Percentiles rank a stretch among this genome's conserved stretches.
These are phyloP conservation scores for Rhinoptilus africanus DNA, from an alignment of 2,113 vertebrate species.

Conservation along the genomic window DNA sequence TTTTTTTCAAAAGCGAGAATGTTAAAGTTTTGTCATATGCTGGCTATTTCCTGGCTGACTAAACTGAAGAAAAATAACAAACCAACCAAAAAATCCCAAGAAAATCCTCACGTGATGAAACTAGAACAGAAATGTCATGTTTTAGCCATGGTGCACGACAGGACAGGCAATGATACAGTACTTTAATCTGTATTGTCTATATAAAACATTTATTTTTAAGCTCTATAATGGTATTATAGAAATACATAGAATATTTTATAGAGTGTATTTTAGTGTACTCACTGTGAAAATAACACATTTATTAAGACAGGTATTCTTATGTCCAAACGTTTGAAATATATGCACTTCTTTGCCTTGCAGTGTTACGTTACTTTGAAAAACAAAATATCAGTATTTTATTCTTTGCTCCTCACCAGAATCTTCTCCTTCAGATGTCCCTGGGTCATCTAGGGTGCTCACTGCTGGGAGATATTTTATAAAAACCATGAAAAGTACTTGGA, in stretches of 20 bases:
- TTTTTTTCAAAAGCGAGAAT: neutral
- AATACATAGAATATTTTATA: constrained; percentile 78
- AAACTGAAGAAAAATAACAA: neutral
- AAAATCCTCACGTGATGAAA: neutral
- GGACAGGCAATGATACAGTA: constrained; percentile 45
- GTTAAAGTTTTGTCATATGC: neutral
- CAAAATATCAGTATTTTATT: constrained; percentile 35
- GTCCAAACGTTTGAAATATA: constrained; percentile 65
- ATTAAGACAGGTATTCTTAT: constrained; percentile 71
- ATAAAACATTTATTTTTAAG: constrained; percentile 80
- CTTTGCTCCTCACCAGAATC: constrained; percentile 14
- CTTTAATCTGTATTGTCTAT: constrained; percentile 73
- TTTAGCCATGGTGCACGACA: constrained; percentile 5
- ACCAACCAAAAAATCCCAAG: neutral
- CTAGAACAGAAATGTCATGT: neutral
- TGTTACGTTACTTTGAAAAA: constrained; percentile 47
- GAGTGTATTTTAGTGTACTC: constrained; percentile 71
- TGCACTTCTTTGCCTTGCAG: constrained; percentile 52
- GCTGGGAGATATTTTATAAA: constrained; percentile 59
- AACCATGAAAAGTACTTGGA: neutral
- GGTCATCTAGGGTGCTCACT: neutral
- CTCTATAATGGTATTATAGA: constrained; percentile 74
- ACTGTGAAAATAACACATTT: constrained; percentile 84
- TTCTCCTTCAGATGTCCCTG: neutral
- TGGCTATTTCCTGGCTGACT: neutral